Conservation (phyloP, 2,888 invertebrate genomes). For the Anarsia innoxiella region DNA sequence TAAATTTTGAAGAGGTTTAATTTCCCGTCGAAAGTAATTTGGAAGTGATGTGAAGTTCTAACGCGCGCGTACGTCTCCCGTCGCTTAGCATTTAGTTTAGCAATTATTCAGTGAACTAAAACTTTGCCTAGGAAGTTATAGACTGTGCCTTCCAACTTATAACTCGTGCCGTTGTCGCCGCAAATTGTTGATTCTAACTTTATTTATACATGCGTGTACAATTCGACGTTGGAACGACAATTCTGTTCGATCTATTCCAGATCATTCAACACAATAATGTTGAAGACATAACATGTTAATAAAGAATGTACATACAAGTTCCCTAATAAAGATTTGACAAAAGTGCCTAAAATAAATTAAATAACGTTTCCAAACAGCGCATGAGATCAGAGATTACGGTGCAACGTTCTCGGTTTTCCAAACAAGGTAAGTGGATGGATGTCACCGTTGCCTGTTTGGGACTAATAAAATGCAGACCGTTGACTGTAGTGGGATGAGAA, state of each 20-base stretch:
- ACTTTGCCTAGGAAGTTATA: conserved; percentile 37
- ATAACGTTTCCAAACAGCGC: conserved; percentile 23
- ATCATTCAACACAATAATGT: too few relatives aligned
- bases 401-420: conserved; percentile 35
- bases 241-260: too few relatives aligned
- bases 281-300: too few relatives aligned
- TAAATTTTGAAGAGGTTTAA: not conserved
- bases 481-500: conserved; percentile 24
- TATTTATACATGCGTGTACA: conserved; percentile 1
- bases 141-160: conserved; percentile 26
- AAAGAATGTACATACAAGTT: too few relatives aligned
- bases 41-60: not conserved
- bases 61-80: conserved; percentile 15
- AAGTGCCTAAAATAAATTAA: conserved; percentile 11
- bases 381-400: conserved; percentile 38
- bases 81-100: conserved; percentile 32
- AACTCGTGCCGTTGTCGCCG: conserved; percentile 27
- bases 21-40: not conserved
- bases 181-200: conserved; percentile 18
- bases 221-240: not conserved
- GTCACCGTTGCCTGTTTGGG: conserved; percentile 31
- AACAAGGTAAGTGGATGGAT: conserved; percentile 32
- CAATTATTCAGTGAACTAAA: conserved; percentile 43
- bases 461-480: conserved; percentile 36
- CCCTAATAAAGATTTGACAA: too few relatives aligned